Base-by-base conservation (phyloP, 2,888 invertebrate species). In the Lepidochrysops patricia region DNA sequence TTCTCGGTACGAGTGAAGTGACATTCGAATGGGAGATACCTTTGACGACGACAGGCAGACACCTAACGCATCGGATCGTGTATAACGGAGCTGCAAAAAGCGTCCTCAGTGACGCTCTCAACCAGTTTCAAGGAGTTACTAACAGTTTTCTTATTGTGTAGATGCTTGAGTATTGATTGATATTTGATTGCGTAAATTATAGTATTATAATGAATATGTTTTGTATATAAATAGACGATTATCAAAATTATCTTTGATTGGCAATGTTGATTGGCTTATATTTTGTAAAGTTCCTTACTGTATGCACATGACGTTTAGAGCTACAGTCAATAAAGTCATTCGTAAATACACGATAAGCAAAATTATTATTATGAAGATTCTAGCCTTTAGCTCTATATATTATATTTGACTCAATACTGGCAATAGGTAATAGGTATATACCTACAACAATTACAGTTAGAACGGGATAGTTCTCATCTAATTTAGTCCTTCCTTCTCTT, bases 11-110 rank as follows among this genome's bases (percentile, higher is more conserved):
- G 12, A 97, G 97, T 73, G 90, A 92, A 66, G 94, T 92, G 25
- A 93, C 92, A 52, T 89, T 97, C 59, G 90, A 90, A 57, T 98
- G 98, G 98, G 88, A 90, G n/a, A 91, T 97, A 6, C 94, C 94
- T 0, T 9, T 4, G 49, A 60, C 49, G 27, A 52, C 49, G 2
- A 48, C 57, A 2, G 35, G 92, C 0, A 70, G 89, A 57, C 83
- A 91, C 0, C 96, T 96, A 0, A 87, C 90, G 25, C 95, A 98
- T 82, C 90, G 97, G 61, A 93, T 98, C 58, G 90, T 92, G 27
- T 97, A 98, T 82, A 91, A 91, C 71, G 98, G 97, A 2, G 90
- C 93, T 66, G 92, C 93, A 67, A 93, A 92, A 58, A 80, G 85
- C n/a, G 80, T 94, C 25, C 77, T 92, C 3, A 93, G 94, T 1